Conservation (phyloP, 2,113 vertebrate genomes). For the Archocentrus centrarchus region DNA sequence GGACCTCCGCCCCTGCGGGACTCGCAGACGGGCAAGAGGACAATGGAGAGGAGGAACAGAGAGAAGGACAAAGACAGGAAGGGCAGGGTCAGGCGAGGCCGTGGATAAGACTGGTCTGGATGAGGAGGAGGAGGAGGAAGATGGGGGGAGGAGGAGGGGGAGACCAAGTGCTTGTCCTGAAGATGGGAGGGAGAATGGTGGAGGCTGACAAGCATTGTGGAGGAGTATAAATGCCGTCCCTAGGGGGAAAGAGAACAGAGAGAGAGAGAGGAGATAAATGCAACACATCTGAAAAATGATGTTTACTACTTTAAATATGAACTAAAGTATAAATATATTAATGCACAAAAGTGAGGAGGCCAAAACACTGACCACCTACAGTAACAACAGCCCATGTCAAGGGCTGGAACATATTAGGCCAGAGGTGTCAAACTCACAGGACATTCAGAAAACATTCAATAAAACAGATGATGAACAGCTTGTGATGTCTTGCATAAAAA, state of each 20-base stretch:
- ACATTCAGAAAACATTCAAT: slow-evolving; percentile 3
- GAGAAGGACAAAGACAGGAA: slow-evolving; percentile 60
- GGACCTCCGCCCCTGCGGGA: slow-evolving; percentile 73
- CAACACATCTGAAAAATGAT: slow-evolving; percentile 64
- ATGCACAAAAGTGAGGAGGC: neutral
- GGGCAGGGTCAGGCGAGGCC: slow-evolving; percentile 49
- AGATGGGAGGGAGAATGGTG: slow-evolving; percentile 75
- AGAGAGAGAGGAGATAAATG: slow-evolving; percentile 27
- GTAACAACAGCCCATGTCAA: neutral
- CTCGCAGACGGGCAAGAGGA: slow-evolving; percentile 77
- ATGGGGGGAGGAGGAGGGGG: slow-evolving; percentile 31
- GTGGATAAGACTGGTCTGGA: slow-evolving; percentile 14
- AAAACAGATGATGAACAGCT: neutral
- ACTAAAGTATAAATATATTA: neutral
- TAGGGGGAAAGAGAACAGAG: slow-evolving; percentile 52
- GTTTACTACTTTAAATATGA: slow-evolving; percentile 42
- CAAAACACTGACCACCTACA: neutral
- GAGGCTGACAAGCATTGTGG: slow-evolving; percentile 85
- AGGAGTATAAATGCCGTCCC: slow-evolving; percentile 83
- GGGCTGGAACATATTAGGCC: neutral
- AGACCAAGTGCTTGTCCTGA: slow-evolving; percentile 71
- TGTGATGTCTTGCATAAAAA: neutral
- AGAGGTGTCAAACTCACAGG: neutral
- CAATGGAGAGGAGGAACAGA: slow-evolving; percentile 58
- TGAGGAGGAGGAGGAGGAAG: slow-evolving; percentile 23